Conservation (phyloP, 35 echinoderm and acorn worm species). For the Heliocidaris erythrogramma region DNA sequence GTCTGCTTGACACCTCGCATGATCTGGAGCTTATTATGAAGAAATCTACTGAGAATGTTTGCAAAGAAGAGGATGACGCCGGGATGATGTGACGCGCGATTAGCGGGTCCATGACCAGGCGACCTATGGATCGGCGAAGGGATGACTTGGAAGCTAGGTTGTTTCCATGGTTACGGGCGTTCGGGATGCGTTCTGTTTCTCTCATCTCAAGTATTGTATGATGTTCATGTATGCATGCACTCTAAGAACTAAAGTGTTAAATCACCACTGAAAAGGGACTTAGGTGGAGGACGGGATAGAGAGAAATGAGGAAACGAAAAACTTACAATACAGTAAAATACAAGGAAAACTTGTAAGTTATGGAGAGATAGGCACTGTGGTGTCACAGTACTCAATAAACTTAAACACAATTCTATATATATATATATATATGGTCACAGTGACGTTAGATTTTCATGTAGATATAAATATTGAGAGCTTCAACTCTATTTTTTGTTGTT, state of each 20-base stretch:
- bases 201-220: not conserved
- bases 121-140: not conserved
- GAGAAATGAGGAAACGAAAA: too few species aligned
- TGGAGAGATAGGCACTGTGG: too few species aligned
- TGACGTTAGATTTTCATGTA: not conserved
- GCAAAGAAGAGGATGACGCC: not conserved
- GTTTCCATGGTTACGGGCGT: not conserved
- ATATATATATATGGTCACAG: not conserved
- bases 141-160: not conserved
- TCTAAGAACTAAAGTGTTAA: too few species aligned
- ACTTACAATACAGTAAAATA: too few species aligned
- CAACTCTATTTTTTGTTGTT: not conserved
- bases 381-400: too few species aligned
- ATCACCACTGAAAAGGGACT: too few species aligned
- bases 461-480: not conserved
- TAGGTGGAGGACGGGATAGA: too few species aligned
- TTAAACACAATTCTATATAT: not conserved
- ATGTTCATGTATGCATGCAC: too few species aligned
- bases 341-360: too few species aligned
- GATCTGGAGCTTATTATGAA: not conserved
- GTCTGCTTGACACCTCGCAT: constrained; percentile 4
- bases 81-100: not conserved
- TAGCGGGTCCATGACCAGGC: not conserved
- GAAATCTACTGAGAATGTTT: not conserved
- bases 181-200: not conserved